Conservation (phyloP, 2,113 vertebrate genomes). For the Odocoileus hemionus region DNA sequence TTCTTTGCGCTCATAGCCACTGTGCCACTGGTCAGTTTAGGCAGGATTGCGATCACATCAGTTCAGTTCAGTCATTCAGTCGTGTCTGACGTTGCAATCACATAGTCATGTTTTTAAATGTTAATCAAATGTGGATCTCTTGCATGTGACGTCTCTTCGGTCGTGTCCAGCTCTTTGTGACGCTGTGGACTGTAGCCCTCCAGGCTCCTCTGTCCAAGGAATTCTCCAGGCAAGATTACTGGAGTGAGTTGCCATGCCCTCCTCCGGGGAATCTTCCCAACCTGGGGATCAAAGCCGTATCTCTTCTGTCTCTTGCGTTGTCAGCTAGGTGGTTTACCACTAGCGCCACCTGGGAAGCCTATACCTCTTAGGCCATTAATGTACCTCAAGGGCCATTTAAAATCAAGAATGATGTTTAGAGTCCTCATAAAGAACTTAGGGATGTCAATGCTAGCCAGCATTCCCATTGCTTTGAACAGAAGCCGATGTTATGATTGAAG, state of each 20-base stretch:
- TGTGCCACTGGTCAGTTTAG: neutral
- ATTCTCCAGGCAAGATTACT: neutral
- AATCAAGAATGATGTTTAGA: neutral
- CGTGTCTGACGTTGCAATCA: neutral
- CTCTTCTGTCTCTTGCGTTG: neutral
- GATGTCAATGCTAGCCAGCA: neutral
- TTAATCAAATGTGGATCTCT: neutral
- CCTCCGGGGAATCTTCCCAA: neutral
- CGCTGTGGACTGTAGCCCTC: neutral
- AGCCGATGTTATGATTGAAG: neutral
- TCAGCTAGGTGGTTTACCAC: neutral
- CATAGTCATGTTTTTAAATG: neutral
- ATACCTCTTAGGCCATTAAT: neutral
- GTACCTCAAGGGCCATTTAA: neutral
- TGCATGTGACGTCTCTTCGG: fast-evolving
- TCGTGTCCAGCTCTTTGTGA: fast-evolving
- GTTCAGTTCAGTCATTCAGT: neutral
- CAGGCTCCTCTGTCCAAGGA: neutral
- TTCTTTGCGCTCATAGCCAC: neutral
- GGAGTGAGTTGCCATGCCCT: neutral
- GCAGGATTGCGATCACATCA: neutral
- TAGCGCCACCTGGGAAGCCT: fast-evolving
- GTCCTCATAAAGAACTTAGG: neutral
- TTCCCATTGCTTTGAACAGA: neutral
- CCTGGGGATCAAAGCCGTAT: neutral